These are phyloP conservation scores for Cyanoderma ruficeps DNA, from an alignment of 2,113 vertebrate genomes.

Conservation along the genomic window DNA sequence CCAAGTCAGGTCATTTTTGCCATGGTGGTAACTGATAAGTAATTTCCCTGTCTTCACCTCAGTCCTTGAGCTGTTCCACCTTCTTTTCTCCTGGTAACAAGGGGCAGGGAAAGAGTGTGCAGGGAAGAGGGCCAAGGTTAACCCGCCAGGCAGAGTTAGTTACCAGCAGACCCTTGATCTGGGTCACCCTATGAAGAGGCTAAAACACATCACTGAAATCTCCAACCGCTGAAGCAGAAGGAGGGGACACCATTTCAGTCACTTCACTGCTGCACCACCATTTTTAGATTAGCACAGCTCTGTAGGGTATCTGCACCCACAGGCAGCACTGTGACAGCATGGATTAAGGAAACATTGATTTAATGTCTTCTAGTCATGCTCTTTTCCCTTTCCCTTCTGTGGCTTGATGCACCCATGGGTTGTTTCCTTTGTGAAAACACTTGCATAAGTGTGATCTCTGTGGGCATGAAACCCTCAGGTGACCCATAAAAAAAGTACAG, in stretches of 20 bases:
- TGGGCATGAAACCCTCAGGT: background rate
- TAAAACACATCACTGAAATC: background rate
- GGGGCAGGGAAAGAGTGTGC: background rate
- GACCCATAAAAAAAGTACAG: background rate
- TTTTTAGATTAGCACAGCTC: background rate
- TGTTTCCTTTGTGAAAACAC: background rate
- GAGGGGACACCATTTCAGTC: background rate
- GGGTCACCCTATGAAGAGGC: background rate
- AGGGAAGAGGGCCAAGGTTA: background rate
- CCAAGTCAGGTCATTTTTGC: background rate
- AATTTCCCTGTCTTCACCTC: background rate
- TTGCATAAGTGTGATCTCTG: background rate
- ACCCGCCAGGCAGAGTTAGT: background rate
- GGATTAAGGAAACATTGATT: background rate
- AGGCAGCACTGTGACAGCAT: background rate
- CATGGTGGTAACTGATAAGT: accelerated
- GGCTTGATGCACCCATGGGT: background rate
- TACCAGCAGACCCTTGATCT: background rate
- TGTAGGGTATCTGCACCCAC: background rate
- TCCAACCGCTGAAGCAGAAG: background rate
- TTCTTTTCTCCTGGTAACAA: background rate
- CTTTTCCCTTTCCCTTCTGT: background rate
- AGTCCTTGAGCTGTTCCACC: background rate
- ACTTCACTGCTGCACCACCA: background rate
- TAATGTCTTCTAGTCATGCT: background rate